Evolutionary conservation across 2,113 vertebrate species (phyloP), one percentile per base, ranked within the genome.

Genomic region (Montifringilla adamsi): DNA sequence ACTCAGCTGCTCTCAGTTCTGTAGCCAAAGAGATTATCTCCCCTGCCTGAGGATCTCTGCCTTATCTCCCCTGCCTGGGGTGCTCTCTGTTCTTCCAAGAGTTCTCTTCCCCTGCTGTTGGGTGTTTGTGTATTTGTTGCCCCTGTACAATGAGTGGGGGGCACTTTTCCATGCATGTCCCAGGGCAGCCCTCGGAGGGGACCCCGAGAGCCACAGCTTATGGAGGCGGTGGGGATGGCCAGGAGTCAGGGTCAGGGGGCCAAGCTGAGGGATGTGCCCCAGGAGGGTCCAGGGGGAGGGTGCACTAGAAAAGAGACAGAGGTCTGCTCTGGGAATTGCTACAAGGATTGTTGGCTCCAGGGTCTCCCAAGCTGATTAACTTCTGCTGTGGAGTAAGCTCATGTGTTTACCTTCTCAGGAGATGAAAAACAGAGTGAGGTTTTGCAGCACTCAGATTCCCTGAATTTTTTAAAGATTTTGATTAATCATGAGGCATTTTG

Each of bases 401-500:
- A 39, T 93, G 84, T 96, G 59, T 97, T 97, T 95, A 85, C 90
- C 82, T 96, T 97, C 66, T 73, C 4, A 1, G n/a, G 44, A 95
- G 93, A 96, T 91, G 80, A 96, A 96, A 96, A 95, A 87, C 81
- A 88, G 95, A 93, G 79, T 89, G 93, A 97, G 89, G 91, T 93
- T 97, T 87, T 79, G 86, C 96, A 97, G 95, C 26, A 52, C 89
- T 80, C 72, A 39, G 82, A 97, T 95, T 95, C 96, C 35, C 58
- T 88, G 84, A 41, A 74, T 97, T 96, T 95, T 96, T 96, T 77
- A 1, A 62, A 89, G 77, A 87, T 94, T 96, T 96, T 96, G 90
- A 97, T 96, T 97, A 97, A 97, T 97, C 75, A 56, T 69, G 82
- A 97, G 90, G 90, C 64, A 85, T 94, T 97, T 95, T 97, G 96